A percentile compares a stretch with the other conserved stretches of the same genome.
Evolutionary conservation across 1,140 invertebrate species (phyloP).

Genomic region (Mercenaria mercenaria): DNA sequence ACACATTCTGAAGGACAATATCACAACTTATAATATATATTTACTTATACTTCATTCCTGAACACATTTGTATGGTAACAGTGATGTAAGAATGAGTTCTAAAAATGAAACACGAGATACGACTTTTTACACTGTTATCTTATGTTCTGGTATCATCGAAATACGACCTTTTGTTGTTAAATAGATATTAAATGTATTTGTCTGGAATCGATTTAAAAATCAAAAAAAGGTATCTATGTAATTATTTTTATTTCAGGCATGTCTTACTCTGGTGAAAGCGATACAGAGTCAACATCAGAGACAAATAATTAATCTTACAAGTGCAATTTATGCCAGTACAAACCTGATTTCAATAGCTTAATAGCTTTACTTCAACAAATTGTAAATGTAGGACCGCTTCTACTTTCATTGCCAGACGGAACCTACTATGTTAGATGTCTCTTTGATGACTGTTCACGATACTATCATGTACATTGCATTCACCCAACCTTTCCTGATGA

Average conservation of each 20-base stretch:
- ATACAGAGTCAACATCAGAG: slow-evolving; percentile 13
- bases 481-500: slow-evolving; percentile 47
- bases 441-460: slow-evolving; percentile 37
- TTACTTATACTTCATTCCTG: background rate
- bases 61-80: background rate
- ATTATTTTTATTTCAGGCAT: background rate
- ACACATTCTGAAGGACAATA: background rate
- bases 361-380: slow-evolving; percentile 39
- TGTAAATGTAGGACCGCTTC: slow-evolving; percentile 32
- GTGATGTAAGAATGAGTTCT: background rate
- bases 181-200: background rate
- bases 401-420: slow-evolving; percentile 30
- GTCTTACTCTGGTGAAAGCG: slow-evolving; percentile 37
- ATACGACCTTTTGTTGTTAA: background rate
- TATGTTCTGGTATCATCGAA: background rate
- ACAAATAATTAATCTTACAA: slow-evolving; percentile 32
- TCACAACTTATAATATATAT: background rate
- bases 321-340: slow-evolving; percentile 24
- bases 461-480: slow-evolving; percentile 40
- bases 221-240: background rate
- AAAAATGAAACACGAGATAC: background rate
- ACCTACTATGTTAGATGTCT: slow-evolving; percentile 27
- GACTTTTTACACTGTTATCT: background rate
- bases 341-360: slow-evolving; percentile 28
- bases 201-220: background rate